Conservation (phyloP, 2,113 vertebrate species). For the Ochotona curzoniae region DNA sequence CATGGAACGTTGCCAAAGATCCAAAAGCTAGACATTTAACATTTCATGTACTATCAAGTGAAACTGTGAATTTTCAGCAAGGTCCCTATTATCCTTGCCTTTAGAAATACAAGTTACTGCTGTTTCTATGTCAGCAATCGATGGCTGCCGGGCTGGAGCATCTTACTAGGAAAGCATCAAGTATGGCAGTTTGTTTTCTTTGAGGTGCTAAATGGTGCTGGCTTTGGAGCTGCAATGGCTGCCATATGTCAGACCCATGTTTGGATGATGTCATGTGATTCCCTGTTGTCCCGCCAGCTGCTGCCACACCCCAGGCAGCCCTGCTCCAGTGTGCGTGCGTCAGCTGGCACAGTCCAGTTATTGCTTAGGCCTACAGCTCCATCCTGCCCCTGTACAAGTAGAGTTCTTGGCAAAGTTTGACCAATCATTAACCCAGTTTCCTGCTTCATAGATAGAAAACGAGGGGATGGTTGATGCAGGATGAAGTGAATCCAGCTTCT, state of each 20-base stretch:
- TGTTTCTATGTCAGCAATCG: constrained; percentile 6
- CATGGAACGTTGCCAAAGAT: constrained; percentile 29
- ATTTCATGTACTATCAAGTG: constrained; percentile 26
- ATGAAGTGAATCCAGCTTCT: constrained; percentile 30
- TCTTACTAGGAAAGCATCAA: constrained; percentile 33
- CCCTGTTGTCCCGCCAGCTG: constrained; percentile 68
- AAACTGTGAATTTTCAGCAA: constrained; percentile 16
- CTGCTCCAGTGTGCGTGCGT: constrained; percentile 53
- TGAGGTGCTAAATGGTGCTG: constrained; percentile 26
- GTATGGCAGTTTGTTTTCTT: constrained; percentile 14
- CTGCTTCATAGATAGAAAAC: neutral
- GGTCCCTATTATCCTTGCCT: neutral
- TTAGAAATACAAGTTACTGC: constrained; percentile 27
- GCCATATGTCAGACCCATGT: constrained; percentile 64
- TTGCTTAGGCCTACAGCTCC: constrained; percentile 63
- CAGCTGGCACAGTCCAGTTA: constrained; percentile 58
- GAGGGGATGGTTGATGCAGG: neutral
- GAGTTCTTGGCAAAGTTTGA: neutral
- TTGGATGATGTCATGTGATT: constrained; percentile 60
- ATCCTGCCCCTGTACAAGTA: constrained; percentile 34
- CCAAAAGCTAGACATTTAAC: constrained; percentile 45
- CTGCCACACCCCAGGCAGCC: constrained; percentile 16
- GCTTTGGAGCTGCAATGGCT: constrained; percentile 64
- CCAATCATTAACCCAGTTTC: constrained; percentile 22
- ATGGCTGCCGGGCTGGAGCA: neutral